These are phyloP conservation scores for Agriopis leucophaearia DNA, from an alignment of 2,888 invertebrate genomes.

Conservation along the genomic window DNA sequence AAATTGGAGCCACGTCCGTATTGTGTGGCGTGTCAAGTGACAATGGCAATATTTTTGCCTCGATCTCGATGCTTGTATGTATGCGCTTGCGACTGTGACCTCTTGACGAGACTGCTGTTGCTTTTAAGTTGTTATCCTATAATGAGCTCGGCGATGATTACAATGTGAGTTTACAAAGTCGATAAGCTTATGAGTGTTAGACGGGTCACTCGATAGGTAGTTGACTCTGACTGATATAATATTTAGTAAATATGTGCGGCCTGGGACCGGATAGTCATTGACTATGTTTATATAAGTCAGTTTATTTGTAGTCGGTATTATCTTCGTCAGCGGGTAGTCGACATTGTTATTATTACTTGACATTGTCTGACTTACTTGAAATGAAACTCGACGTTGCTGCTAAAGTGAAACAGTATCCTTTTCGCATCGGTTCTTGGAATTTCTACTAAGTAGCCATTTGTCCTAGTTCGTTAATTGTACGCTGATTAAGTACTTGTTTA, in stretches of 20 bases:
- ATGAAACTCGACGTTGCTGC: not conserved
- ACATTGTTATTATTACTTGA: not conserved
- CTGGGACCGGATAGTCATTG: not conserved
- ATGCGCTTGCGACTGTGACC: constrained; percentile 59
- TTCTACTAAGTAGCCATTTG: not conserved
- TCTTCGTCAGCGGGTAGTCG: not conserved
- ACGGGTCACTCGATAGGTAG: constrained; percentile 28
- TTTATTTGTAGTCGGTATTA: not conserved
- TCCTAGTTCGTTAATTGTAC: constrained; percentile 1
- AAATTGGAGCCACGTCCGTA: constrained; percentile 43
- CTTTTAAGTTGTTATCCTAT: constrained; percentile 54
- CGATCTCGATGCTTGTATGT: constrained; percentile 53
- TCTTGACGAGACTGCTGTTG: constrained; percentile 58
- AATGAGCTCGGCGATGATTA: constrained; percentile 9
- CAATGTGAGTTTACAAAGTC: constrained; percentile 24
- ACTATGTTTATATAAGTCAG: not conserved
- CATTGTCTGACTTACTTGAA: not conserved
- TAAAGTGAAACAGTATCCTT: not conserved
- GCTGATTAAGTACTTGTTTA: not conserved
- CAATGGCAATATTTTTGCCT: constrained; percentile 48
- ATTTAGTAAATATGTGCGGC: constrained; percentile 23
- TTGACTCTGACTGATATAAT: constrained; percentile 32
- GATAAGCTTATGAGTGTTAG: constrained; percentile 21
- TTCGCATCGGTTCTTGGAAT: not conserved
- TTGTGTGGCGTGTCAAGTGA: constrained; percentile 38